These are phyloP conservation scores for Cyprinodon diabolis DNA, from an alignment of 2,797 vertebrate species.

Conservation along the genomic window DNA sequence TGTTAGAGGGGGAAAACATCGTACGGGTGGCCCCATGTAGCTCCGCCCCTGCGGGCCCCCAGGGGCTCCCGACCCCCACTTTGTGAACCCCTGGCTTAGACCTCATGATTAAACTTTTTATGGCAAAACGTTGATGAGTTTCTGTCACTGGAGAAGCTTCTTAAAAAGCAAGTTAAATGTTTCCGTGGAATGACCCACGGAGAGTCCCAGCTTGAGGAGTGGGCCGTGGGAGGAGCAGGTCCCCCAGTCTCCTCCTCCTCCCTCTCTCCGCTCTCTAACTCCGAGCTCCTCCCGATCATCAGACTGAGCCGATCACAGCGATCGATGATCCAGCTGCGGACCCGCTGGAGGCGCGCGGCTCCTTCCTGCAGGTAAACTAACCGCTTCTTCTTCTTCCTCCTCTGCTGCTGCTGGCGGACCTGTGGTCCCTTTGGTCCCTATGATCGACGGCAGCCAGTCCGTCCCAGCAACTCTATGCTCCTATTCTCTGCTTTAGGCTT, in stretches of 20 bases:
- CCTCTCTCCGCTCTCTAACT: background rate
- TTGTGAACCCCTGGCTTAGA: too few relatives aligned
- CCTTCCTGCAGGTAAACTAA: background rate
- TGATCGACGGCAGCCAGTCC: too few relatives aligned
- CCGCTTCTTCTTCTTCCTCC: background rate
- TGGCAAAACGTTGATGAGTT: background rate
- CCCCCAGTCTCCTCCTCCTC: background rate
- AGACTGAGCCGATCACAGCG: background rate
- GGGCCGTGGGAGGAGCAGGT: slow-evolving; percentile 1
- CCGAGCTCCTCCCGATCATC: background rate
- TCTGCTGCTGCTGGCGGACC: too few relatives aligned
- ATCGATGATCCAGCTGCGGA: background rate
- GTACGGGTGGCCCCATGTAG: too few relatives aligned
- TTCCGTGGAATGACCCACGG: background rate
- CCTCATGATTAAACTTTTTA: background rate
- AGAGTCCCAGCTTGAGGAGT: background rate
- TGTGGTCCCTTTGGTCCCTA: too few relatives aligned
- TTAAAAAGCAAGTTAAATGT: background rate
- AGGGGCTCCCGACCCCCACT: too few relatives aligned
- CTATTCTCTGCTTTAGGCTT: background rate
- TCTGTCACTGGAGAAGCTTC: background rate
- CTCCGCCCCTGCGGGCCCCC: too few relatives aligned
- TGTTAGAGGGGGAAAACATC: too few relatives aligned
- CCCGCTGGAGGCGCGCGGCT: background rate
- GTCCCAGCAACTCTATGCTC: too few relatives aligned